Evolutionary conservation across 2,888 invertebrate species (phyloP).

Genomic region (Apotomis capreana): DNA sequence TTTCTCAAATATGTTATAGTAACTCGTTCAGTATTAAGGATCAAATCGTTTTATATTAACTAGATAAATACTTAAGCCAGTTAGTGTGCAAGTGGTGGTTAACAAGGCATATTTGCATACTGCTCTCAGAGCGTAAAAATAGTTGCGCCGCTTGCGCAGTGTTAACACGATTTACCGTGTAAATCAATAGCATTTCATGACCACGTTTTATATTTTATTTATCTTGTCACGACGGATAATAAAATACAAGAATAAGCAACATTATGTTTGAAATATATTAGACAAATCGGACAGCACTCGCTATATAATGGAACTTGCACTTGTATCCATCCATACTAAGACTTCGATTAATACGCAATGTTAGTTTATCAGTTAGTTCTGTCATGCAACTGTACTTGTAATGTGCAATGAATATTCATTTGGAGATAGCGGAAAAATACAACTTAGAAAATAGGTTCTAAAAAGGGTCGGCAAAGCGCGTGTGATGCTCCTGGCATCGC

Average conservation of each 20-base stretch:
- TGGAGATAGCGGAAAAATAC: no score
- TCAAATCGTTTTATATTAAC: not conserved
- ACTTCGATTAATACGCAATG: no score
- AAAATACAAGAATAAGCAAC: not conserved
- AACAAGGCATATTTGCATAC: slow-evolving; percentile 73
- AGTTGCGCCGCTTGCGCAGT: slow-evolving; percentile 55
- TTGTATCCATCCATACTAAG: no score
- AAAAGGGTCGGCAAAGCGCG: no score
- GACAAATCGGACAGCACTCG: not conserved
- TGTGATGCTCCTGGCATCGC: no score
- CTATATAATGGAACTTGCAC: not conserved
- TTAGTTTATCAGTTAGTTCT: no score
- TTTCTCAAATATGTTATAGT: no score
- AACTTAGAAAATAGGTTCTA: no score
- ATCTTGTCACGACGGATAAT: not conserved
- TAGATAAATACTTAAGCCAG: slow-evolving; percentile 2
- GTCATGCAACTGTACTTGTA: no score
- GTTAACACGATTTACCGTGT: slow-evolving; percentile 50
- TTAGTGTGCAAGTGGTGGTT: slow-evolving; percentile 47
- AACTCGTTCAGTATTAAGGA: not conserved
- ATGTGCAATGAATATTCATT: no score
- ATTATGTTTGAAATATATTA: not conserved
- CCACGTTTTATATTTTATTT: not conserved
- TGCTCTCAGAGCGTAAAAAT: slow-evolving; percentile 70
- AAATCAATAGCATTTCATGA: slow-evolving; percentile 3